Conservation (phyloP, 2,797 vertebrate species). For the Sebastes hubbsi region DNA sequence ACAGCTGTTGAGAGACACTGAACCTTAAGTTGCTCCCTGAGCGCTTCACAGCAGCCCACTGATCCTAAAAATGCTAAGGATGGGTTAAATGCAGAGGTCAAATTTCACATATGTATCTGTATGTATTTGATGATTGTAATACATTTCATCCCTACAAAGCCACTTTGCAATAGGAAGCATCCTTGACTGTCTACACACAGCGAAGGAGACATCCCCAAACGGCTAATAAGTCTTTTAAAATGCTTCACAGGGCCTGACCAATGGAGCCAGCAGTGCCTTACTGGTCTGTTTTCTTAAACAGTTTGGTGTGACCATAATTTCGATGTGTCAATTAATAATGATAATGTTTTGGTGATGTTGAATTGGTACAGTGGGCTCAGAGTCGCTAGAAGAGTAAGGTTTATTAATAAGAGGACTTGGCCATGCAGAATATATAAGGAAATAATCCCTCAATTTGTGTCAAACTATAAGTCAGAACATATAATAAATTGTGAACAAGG, state of each 20-base stretch:
- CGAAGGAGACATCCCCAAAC: not conserved
- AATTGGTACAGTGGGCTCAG: not conserved
- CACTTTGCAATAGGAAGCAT: not conserved
- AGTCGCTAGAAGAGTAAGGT: not conserved
- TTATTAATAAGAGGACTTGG: not conserved
- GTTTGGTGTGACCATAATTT: not conserved
- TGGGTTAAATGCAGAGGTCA: too few species aligned
- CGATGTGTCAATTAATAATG: not conserved
- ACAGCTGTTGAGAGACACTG: too few species aligned
- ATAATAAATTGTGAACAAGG: not conserved
- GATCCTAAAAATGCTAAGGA: too few species aligned
- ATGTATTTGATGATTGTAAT: too few species aligned
- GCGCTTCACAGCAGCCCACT: too few species aligned
- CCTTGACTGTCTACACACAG: not conserved
- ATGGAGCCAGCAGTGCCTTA: not conserved
- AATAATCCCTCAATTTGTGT: not conserved
- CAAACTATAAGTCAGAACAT: not conserved
- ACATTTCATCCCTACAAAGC: too few species aligned
- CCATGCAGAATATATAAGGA: too few species aligned
- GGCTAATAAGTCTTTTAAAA: not conserved
- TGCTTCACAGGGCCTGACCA: not conserved
- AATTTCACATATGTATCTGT: too few species aligned
- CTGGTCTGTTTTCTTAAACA: not conserved
- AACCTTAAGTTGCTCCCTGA: too few species aligned
- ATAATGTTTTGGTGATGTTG: not conserved